Evolutionary conservation across 2,888 invertebrate species (phyloP).

Genomic region (Zaprionus lineosus): DNA sequence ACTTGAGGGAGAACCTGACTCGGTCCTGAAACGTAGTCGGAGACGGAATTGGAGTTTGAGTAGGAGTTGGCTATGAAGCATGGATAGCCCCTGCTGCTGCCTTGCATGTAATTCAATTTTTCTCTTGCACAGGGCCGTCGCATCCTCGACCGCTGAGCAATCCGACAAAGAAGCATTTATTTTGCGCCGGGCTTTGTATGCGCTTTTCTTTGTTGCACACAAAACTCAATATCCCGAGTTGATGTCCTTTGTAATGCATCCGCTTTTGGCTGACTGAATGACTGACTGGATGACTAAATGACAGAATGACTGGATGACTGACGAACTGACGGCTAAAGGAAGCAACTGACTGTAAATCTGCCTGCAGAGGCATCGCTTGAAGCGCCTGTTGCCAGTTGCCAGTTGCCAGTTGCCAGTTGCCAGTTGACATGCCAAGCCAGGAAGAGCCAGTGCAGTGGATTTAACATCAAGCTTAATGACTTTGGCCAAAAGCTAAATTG

Average conservation of each 20-base stretch:
- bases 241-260: constrained; percentile 74
- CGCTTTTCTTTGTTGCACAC: constrained; percentile 75
- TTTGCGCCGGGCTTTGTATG: constrained; percentile 73
- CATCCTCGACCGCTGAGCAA: constrained; percentile 30
- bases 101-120: constrained; percentile 76
- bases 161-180: constrained; percentile 76
- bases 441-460: constrained; percentile 39
- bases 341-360: constrained; percentile 54
- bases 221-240: constrained; percentile 71
- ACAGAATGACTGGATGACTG: constrained; percentile 18
- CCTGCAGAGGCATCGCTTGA: constrained; percentile 35
- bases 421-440: constrained; percentile 49
- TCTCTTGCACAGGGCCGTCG: constrained; percentile 22
- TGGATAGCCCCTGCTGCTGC: constrained; percentile 21
- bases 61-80: constrained; percentile 3
- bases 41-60: neutral
- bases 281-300: constrained; percentile 20
- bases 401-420: constrained; percentile 50
- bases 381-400: constrained; percentile 20
- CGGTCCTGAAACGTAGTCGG: constrained; percentile 24
- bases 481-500: constrained; percentile 72
- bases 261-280: constrained; percentile 53
- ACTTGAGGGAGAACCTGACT: constrained; percentile 31
- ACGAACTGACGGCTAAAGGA: constrained; percentile 13
- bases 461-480: constrained; percentile 70